Percentiles rank a stretch among this genome's conserved stretches.
Conservation (phyloP, 2,113 vertebrate genomes). For the Carlito syrichta region DNA sequence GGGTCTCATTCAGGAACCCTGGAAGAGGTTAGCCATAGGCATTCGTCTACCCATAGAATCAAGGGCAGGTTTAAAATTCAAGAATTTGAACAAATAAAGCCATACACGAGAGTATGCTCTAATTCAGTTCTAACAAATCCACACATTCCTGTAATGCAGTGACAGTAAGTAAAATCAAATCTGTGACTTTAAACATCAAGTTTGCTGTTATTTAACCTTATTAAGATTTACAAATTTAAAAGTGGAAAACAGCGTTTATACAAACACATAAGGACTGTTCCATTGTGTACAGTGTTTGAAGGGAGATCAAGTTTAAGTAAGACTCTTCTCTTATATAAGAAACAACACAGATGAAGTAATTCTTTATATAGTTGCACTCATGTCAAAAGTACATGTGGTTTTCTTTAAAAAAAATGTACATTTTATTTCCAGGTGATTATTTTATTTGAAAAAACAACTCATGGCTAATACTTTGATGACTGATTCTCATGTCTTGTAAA, state of each 20-base stretch:
- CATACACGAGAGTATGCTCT: neutral
- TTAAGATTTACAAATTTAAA: slow-evolving; percentile 45
- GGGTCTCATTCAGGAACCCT: neutral
- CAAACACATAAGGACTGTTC: slow-evolving; percentile 86
- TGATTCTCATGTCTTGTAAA: slow-evolving; percentile 77
- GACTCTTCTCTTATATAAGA: slow-evolving; percentile 81
- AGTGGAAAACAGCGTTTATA: slow-evolving; percentile 69
- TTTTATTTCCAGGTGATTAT: slow-evolving; percentile 89
- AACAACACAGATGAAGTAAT: slow-evolving; percentile 81
- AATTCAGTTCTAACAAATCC: neutral
- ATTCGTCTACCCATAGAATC: neutral
- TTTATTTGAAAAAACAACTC: slow-evolving; percentile 82
- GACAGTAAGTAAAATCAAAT: slow-evolving; percentile 39
- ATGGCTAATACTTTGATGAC: slow-evolving; percentile 71
- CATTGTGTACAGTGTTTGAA: slow-evolving; percentile 83
- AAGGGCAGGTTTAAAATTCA: neutral
- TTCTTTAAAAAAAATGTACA: slow-evolving; percentile 90
- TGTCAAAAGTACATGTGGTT: slow-evolving; percentile 84
- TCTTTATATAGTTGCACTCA: slow-evolving; percentile 73
- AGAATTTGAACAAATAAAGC: neutral
- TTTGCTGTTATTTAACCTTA: slow-evolving; percentile 44
- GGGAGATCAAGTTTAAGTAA: slow-evolving; percentile 82
- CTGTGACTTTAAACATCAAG: neutral
- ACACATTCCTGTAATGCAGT: neutral
- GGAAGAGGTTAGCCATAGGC: neutral